A percentile compares a stretch with the other conserved stretches of the same genome.
These are phyloP conservation scores for Acleris cristana DNA, from an alignment of 2,888 invertebrate genomes.

Conservation along the genomic window DNA sequence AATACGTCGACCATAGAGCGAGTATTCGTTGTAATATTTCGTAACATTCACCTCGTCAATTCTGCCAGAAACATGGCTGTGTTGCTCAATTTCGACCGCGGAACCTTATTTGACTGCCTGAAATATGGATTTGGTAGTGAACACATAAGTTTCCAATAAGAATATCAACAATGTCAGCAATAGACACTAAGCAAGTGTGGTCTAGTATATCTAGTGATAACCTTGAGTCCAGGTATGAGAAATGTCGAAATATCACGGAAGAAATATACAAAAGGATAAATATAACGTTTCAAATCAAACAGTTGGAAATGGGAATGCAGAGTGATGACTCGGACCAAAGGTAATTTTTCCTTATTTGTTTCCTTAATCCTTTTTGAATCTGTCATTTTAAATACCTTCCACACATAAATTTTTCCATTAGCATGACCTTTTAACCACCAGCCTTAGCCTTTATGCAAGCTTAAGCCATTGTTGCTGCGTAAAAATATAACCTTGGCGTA, in stretches of 20 bases:
- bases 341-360: constrained; percentile 47
- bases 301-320: constrained; percentile 62
- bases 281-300: constrained; percentile 78
- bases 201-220: constrained; percentile 53
- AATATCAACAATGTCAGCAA: constrained; percentile 63
- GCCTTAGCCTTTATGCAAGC: background rate
- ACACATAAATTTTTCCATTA: background rate
- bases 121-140: constrained; percentile 45
- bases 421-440: background rate
- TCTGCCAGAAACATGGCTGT: constrained; percentile 52
- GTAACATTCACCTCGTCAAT: constrained; percentile 36
- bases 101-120: constrained; percentile 48
- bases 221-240: constrained; percentile 70
- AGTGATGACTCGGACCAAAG: constrained; percentile 72
- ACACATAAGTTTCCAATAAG: constrained; percentile 60
- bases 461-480: background rate
- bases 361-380: background rate
- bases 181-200: constrained; percentile 65
- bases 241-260: constrained; percentile 77
- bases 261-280: constrained; percentile 79
- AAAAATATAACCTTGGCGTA: background rate
- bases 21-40: constrained; percentile 27
- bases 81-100: constrained; percentile 53
- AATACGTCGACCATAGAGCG: constrained; percentile 30
- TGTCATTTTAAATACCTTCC: background rate